Conservation (phyloP, 2,113 vertebrate genomes). For the Electrona antarctica region DNA sequence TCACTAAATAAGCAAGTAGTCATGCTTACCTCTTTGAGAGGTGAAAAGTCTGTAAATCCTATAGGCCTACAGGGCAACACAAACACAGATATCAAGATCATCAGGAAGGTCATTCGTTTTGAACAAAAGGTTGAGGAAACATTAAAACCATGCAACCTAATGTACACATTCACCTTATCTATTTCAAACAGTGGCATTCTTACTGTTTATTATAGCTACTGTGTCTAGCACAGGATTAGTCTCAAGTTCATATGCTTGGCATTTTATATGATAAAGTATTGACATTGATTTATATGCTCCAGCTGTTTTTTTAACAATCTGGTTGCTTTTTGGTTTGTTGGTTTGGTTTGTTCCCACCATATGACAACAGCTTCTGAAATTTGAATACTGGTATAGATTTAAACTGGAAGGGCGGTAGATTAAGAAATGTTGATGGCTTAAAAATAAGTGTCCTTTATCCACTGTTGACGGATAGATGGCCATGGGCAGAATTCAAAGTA, state of each 20-base stretch:
- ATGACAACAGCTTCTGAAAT: neutral
- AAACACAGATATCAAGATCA: constrained; percentile 54
- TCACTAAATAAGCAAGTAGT: neutral
- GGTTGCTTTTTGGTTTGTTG: neutral
- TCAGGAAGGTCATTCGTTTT: constrained; percentile 46
- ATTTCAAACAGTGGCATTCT: constrained; percentile 26
- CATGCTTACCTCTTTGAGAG: neutral
- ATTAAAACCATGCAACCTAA: constrained; percentile 1
- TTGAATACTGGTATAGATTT: neutral
- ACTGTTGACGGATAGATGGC: constrained; percentile 18
- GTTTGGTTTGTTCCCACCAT: neutral
- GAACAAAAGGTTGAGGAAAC: constrained; percentile 43
- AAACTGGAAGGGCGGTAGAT: neutral
- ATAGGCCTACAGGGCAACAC: constrained; percentile 25
- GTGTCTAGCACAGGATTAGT: neutral
- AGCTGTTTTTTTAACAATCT: neutral
- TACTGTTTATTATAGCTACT: neutral
- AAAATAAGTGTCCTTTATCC: constrained; percentile 7
- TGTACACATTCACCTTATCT: constrained; percentile 38
- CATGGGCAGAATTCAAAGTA: constrained; percentile 35
- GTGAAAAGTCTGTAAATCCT: constrained; percentile 1
- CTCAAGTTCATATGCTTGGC: no score
- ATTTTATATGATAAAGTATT: no score
- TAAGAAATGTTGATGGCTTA: constrained; percentile 4
- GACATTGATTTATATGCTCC: no score